phyloP scores from a whole-genome alignment of 2,113 vertebrate species.

The Leptosomus discolor region DNA sequence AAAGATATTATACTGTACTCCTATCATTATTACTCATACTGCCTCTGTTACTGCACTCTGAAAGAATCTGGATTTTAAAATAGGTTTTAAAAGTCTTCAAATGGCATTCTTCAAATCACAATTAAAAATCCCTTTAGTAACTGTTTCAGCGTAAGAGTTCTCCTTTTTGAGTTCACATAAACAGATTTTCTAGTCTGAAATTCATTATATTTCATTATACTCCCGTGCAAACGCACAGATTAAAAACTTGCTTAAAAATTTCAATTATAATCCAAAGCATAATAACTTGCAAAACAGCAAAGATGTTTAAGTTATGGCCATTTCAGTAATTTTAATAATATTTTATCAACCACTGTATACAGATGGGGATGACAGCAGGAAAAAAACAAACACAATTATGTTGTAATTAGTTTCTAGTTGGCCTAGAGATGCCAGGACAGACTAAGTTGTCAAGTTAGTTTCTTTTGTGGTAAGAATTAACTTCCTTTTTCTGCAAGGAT shows the following conservation, averaged over 20 bases:
- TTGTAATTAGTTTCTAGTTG: neutral
- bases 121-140: neutral
- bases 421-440: neutral
- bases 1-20: neutral
- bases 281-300: neutral
- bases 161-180: neutral
- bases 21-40: neutral
- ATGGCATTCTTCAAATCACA: neutral
- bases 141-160: neutral
- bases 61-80: neutral
- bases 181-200: neutral
- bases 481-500: conserved; percentile 11
- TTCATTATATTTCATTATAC: neutral
- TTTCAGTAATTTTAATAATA: neutral
- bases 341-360: neutral
- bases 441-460: neutral
- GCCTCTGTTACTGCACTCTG: neutral
- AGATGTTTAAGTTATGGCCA: neutral
- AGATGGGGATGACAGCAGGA: neutral
- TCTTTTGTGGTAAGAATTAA: neutral
- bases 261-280: neutral
- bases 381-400: neutral
- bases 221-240: neutral
- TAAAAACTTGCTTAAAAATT: neutral
- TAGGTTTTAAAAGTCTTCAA: neutral